A percentile compares a stretch with the other conserved stretches of the same genome.
phyloP scores from a whole-genome alignment of 2,797 vertebrate species.

The Sebastes taczanowskii region DNA sequence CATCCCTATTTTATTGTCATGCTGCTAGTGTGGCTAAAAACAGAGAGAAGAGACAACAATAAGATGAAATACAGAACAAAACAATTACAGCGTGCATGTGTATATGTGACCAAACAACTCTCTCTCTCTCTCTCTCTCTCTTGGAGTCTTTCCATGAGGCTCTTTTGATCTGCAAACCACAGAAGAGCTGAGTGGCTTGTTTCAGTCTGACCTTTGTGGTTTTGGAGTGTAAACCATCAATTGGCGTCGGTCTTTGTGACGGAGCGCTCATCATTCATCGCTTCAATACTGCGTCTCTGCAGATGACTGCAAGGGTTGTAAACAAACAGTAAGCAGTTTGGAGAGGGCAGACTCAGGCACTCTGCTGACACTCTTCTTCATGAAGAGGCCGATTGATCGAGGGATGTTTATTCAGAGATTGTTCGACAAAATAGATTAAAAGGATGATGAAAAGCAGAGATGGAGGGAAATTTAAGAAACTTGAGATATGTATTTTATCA shows the following conservation, averaged over 20 bases:
- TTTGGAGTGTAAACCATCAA: constrained; percentile 12
- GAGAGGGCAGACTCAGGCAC: constrained; percentile 8
- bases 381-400: not conserved
- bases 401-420: not conserved
- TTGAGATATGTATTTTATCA: not conserved
- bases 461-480: not conserved
- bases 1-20: no score
- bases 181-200: constrained; percentile 34
- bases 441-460: not conserved
- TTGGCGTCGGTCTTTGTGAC: constrained; percentile 15
- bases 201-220: constrained; percentile 44
- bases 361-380: not conserved
- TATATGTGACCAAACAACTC: not conserved
- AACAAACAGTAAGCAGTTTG: constrained; percentile 22
- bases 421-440: not conserved
- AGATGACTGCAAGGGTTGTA: not conserved
- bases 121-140: not conserved
- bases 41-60: not conserved
- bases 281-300: constrained; percentile 10
- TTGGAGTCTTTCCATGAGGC: not conserved
- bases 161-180: constrained; percentile 9
- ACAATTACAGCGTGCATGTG: not conserved
- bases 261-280: constrained; percentile 5
- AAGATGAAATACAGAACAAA: not conserved
- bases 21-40: not conserved